phyloP scores from a whole-genome alignment of 2,113 vertebrate genomes.

The Dicaeum eximium region DNA sequence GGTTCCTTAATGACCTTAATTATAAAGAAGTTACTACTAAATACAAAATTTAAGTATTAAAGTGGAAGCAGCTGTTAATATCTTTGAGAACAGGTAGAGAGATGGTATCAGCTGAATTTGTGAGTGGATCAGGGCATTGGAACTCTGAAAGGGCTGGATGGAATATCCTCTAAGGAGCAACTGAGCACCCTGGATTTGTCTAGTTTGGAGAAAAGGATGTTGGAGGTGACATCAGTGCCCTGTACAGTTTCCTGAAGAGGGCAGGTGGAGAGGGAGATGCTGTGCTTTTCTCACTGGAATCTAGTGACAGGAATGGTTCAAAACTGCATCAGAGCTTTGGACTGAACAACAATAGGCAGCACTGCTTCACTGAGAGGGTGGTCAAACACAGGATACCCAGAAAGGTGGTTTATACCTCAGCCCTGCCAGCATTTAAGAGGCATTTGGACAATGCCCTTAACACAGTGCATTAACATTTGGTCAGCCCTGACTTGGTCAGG shows the following conservation, averaged over 20 bases:
- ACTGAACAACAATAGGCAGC: neutral
- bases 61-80: neutral
- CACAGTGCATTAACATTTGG: neutral
- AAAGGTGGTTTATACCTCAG: neutral
- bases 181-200: neutral
- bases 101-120: neutral
- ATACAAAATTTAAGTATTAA: neutral
- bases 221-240: neutral
- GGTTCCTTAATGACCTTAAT: neutral
- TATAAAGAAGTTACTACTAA: neutral
- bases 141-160: neutral
- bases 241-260: neutral
- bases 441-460: neutral
- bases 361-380: neutral
- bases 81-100: neutral
- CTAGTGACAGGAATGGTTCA: neutral
- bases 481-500: neutral
- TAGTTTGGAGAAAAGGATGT: neutral
- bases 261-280: neutral
- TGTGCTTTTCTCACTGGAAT: neutral
- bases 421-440: neutral
- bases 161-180: rapidly evolving
- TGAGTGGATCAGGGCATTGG: neutral
- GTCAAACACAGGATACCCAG: neutral
- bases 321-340: neutral